A percentile compares a stretch with the other conserved stretches of the same genome.
phyloP scores from a whole-genome alignment of 1,140 invertebrate genomes.

The Muscidifurax raptorellus region DNA sequence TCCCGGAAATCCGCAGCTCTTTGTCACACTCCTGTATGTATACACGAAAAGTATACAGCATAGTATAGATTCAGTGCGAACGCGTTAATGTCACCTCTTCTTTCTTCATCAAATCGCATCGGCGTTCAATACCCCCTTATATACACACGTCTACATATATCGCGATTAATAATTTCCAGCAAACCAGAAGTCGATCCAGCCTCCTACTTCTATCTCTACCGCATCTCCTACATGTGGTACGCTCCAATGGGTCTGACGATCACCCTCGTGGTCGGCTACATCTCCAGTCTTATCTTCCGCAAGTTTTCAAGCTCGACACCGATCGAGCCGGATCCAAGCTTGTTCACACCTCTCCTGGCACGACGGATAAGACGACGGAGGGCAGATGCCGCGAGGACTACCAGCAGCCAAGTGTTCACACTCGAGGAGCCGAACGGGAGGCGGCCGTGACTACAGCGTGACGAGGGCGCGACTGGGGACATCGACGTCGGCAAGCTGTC shows the following conservation, averaged over 20 bases:
- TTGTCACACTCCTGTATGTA: neutral
- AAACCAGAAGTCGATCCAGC: slow-evolving; percentile 8
- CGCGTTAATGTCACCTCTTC: neutral
- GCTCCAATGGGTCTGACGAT: slow-evolving; percentile 81
- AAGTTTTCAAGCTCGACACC: slow-evolving; percentile 58
- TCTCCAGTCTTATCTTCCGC: slow-evolving; percentile 75
- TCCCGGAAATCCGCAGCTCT: slow-evolving; percentile 40
- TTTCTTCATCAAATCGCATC: neutral
- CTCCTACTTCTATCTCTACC: slow-evolving; percentile 73
- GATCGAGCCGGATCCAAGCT: slow-evolving; percentile 76
- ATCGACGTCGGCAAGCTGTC: slow-evolving; percentile 46
- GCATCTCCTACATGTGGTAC: slow-evolving; percentile 82
- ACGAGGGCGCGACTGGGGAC: slow-evolving; percentile 26
- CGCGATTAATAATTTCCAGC: neutral
- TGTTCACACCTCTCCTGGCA: slow-evolving; percentile 81
- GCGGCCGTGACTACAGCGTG: slow-evolving; percentile 13
- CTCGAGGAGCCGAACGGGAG: slow-evolving; percentile 53
- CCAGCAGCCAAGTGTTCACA: slow-evolving; percentile 63
- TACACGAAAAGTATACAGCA: neutral
- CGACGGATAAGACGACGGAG: slow-evolving; percentile 68
- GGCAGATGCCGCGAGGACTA: slow-evolving; percentile 53
- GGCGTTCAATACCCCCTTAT: neutral
- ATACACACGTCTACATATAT: too few species aligned
- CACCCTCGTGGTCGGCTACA: slow-evolving; percentile 80
- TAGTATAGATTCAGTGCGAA: neutral